A percentile compares a stretch with the other conserved stretches of the same genome.
phyloP scores from a whole-genome alignment of 2,797 vertebrate genomes.

The Typhlichthys subterraneus region DNA sequence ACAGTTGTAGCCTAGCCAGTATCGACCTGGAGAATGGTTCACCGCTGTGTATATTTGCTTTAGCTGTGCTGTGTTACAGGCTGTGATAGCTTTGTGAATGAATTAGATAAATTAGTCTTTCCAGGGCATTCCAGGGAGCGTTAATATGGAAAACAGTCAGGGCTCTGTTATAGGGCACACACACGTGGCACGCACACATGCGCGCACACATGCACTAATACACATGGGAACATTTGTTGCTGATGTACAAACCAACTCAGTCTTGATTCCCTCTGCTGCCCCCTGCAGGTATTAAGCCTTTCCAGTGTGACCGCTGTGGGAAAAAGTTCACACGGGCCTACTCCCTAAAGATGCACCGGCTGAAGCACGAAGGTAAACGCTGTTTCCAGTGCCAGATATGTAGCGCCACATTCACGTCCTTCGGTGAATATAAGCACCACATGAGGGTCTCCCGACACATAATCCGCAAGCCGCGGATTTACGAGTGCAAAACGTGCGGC shows the following conservation, averaged over 20 bases:
- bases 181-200: no score
- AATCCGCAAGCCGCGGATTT: constrained; percentile 99
- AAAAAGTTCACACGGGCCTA: constrained; percentile 99
- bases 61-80: constrained; percentile 11
- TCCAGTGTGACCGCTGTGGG: constrained; percentile 99
- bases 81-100: constrained; percentile 5
- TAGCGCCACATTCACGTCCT: constrained; percentile 99
- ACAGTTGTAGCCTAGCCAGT: background rate
- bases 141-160: constrained; percentile 25
- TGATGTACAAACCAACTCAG: constrained; percentile 22
- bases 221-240: background rate
- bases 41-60: constrained; percentile 3
- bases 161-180: constrained; percentile 1
- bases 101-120: constrained; percentile 9
- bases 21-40: constrained; percentile 5
- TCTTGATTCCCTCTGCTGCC: constrained; percentile 15
- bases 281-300: constrained; percentile 96
- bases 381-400: constrained; percentile 99
- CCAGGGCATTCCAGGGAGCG: constrained; percentile 14
- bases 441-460: constrained; percentile 99
- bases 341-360: constrained; percentile 99
- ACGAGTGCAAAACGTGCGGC: constrained; percentile 99
- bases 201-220: background rate
- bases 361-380: constrained; percentile 99
- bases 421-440: constrained; percentile 99